A percentile compares a stretch with the other conserved stretches of the same genome.
Conservation (phyloP, 2,888 invertebrate genomes). For the Orthosia incerta region DNA sequence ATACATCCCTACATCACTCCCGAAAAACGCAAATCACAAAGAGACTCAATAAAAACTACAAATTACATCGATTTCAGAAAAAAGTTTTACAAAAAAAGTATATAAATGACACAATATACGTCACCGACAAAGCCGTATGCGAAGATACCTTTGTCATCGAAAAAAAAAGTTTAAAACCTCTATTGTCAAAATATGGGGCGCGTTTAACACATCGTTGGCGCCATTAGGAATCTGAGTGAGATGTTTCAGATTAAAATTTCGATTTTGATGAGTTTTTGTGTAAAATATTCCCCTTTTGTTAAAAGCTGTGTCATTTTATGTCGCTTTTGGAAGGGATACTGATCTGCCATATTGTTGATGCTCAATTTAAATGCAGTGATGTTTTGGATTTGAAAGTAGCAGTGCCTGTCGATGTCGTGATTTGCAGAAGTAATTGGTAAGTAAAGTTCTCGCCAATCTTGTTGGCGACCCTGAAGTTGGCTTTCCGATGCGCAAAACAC, state of each 20-base stretch:
- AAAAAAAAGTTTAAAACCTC: constrained; percentile 78
- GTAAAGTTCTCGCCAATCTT: too few species aligned
- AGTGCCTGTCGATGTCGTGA: too few species aligned
- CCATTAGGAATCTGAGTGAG: constrained; percentile 69
- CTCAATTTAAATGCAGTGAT: too few species aligned
- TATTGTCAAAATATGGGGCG: constrained; percentile 82
- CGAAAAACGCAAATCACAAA: constrained; percentile 54
- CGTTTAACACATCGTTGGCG: constrained; percentile 85
- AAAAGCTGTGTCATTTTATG: constrained; percentile 29
- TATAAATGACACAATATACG: constrained; percentile 60
- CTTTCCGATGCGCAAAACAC: too few species aligned
- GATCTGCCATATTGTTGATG: not conserved
- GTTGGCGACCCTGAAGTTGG: too few species aligned
- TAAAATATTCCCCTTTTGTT: constrained; percentile 18
- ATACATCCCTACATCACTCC: not conserved
- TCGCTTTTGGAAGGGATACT: not conserved
- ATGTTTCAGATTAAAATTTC: constrained; percentile 61
- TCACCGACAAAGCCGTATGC: constrained; percentile 64
- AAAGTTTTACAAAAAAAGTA: constrained; percentile 50
- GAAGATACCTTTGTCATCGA: constrained; percentile 69
- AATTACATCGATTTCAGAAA: constrained; percentile 33
- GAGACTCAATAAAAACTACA: constrained; percentile 39
- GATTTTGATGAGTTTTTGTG: constrained; percentile 30
- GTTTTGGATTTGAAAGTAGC: too few species aligned
- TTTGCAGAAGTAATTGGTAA: too few species aligned